phyloP scores from a whole-genome alignment of 2,797 vertebrate genomes.

The Tangara arthus region DNA sequence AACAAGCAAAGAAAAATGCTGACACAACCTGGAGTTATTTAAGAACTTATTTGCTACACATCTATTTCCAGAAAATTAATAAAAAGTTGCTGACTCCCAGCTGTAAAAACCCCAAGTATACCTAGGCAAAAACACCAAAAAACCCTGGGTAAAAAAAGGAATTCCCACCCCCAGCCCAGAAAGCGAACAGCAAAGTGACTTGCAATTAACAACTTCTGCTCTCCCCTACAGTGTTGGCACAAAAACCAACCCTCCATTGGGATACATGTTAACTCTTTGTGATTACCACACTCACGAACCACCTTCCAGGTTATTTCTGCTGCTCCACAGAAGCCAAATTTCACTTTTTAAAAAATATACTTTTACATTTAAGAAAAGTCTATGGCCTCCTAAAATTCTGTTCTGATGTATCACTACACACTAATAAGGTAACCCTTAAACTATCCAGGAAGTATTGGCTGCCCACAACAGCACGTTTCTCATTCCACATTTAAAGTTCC shows the following conservation, averaged over 20 bases:
- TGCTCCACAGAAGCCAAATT: neutral
- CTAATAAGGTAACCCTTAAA: neutral
- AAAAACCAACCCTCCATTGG: rapidly evolving
- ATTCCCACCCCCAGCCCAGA: neutral
- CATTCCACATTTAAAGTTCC: neutral
- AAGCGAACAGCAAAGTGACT: neutral
- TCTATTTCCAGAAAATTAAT: neutral
- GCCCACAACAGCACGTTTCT: neutral
- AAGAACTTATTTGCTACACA: slow-evolving; percentile 6
- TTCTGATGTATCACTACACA: neutral
- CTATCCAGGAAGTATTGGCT: rapidly evolving
- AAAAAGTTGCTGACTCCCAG: neutral
- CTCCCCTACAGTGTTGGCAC: neutral
- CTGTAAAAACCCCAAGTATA: neutral
- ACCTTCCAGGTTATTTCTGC: neutral
- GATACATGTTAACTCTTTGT: neutral
- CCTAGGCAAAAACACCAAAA: neutral
- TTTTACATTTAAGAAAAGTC: neutral
- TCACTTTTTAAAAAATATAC: rapidly evolving
- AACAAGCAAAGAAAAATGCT: slow-evolving; percentile 32
- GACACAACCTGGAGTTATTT: neutral
- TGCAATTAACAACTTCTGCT: neutral
- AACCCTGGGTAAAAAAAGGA: neutral
- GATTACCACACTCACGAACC: neutral
- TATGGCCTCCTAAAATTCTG: neutral